Evolutionary conservation across 1,140 invertebrate species (phyloP).

Genomic region (Maniola jurtina): DNA sequence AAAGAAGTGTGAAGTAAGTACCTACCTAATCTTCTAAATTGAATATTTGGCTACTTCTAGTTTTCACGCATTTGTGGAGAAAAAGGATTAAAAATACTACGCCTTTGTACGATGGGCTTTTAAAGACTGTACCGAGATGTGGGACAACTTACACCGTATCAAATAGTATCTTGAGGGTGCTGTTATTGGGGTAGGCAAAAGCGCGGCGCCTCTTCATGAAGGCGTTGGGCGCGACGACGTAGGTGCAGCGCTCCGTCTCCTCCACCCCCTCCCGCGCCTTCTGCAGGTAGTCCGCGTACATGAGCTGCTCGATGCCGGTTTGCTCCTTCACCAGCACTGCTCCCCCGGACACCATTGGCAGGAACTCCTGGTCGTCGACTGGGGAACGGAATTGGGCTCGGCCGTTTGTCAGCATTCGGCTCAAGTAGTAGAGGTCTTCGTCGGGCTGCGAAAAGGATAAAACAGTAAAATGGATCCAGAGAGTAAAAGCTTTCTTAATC

Average conservation of each 20-base stretch:
- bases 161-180: slow-evolving; percentile 80
- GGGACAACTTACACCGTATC: slow-evolving; percentile 83
- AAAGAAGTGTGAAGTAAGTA: no score
- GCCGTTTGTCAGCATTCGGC: slow-evolving; percentile 59
- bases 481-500: no score
- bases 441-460: slow-evolving; percentile 44
- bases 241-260: slow-evolving; percentile 84
- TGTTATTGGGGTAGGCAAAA: slow-evolving; percentile 84
- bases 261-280: slow-evolving; percentile 79
- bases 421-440: slow-evolving; percentile 61
- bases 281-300: slow-evolving; percentile 84
- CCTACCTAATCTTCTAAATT: no score
- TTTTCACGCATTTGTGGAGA: no score
- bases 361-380: slow-evolving; percentile 57
- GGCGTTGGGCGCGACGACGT: slow-evolving; percentile 83
- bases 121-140: not conserved
- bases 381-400: slow-evolving; percentile 55
- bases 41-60: no score
- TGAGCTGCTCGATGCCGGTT: slow-evolving; percentile 81
- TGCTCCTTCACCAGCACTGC: slow-evolving; percentile 84
- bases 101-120: no score
- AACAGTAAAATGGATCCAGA: no score
- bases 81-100: no score
- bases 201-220: slow-evolving; percentile 82
- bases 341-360: slow-evolving; percentile 72